These are phyloP conservation scores for Microplitis mediator DNA, from an alignment of 1,140 invertebrate genomes.

Conservation along the genomic window DNA sequence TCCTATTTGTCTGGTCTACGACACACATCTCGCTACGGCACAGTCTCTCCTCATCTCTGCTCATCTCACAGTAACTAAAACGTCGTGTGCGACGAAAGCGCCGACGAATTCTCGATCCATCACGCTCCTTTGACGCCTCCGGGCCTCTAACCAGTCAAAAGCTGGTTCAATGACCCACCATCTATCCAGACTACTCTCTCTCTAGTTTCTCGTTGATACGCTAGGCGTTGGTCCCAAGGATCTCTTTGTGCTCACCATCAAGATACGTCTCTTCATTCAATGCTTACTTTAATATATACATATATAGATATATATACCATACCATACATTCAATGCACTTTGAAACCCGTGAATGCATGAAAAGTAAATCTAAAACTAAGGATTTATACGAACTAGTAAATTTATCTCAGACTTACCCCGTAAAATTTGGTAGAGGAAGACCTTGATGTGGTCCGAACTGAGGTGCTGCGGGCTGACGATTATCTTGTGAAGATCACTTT, in stretches of 20 bases:
- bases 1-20: conserved; percentile 45
- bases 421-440: conserved; percentile 99
- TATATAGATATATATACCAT: too few relatives aligned
- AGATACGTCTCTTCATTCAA: neutral
- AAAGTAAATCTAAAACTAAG: too few relatives aligned
- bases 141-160: neutral
- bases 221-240: neutral
- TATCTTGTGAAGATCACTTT: conserved; percentile 99
- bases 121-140: conserved; percentile 12
- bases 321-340: too few relatives aligned
- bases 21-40: too few relatives aligned
- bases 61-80: neutral
- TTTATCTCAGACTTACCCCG: conserved; percentile 76
- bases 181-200: neutral
- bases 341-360: too few relatives aligned
- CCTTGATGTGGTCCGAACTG: conserved; percentile 98
- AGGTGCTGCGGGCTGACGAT: conserved; percentile 98
- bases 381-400: too few relatives aligned
- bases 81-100: conserved; percentile 2
- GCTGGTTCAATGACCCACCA: conserved; percentile 1
- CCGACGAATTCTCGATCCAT: conserved; percentile 15
- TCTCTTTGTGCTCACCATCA: neutral
- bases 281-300: too few relatives aligned
- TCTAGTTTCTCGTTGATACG: neutral
- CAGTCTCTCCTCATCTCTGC: too few relatives aligned